Evolutionary conservation across 1,140 invertebrate genomes (phyloP).

Genomic region (Popillia japonica): DNA sequence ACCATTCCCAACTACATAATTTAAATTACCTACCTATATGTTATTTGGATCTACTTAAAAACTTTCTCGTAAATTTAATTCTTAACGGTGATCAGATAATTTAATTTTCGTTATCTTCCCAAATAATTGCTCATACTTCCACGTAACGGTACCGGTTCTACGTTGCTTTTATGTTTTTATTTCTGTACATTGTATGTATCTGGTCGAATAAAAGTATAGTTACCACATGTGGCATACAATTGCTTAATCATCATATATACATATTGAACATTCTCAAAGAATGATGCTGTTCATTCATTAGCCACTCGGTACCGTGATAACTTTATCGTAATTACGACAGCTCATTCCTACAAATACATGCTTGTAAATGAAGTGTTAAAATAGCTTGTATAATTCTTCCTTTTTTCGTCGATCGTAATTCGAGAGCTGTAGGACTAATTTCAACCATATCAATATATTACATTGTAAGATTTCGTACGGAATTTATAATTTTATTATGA

Average conservation of each 20-base stretch:
- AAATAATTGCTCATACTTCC: not conserved
- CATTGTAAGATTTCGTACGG: too few relatives aligned
- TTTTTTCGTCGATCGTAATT: not conserved
- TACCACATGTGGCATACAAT: not conserved
- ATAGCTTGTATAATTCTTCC: not conserved
- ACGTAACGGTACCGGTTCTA: not conserved
- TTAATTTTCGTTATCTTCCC: conserved; percentile 19
- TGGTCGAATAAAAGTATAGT: not conserved
- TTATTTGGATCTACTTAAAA: too few relatives aligned
- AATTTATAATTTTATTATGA: too few relatives aligned
- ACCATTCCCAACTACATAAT: too few relatives aligned
- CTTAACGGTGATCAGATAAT: not conserved
- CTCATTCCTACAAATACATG: not conserved
- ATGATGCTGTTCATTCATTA: conserved; percentile 19
- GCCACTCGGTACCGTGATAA: not conserved
- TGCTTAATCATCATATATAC: conserved; percentile 28
- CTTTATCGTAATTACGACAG: conserved; percentile 27
- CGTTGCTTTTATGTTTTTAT: not conserved
- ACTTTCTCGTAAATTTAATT: not conserved
- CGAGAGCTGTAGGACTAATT: too few relatives aligned
- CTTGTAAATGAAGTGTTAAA: not conserved
- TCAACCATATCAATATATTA: too few relatives aligned
- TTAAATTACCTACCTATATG: too few relatives aligned
- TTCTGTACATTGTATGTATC: not conserved
- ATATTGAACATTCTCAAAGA: not conserved